Conservation (phyloP, 2,888 invertebrate genomes). For the Fragum sueziense region DNA sequence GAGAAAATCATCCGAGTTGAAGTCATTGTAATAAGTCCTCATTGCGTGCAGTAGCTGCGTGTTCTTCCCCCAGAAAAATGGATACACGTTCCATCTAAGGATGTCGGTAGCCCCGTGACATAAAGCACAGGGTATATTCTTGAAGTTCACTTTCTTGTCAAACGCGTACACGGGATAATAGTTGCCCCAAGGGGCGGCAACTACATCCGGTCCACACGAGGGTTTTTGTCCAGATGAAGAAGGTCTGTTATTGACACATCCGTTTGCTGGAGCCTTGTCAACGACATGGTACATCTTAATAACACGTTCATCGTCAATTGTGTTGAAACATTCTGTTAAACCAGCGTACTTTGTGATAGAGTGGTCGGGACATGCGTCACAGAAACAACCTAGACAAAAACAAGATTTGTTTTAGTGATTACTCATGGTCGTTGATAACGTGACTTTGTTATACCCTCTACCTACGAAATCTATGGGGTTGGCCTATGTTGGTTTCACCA, state of each 20-base stretch:
- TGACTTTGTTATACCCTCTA: no score
- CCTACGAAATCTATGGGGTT: no score
- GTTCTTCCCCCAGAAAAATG: background rate
- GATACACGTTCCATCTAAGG: background rate
- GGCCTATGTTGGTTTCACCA: no score
- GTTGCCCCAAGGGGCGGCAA: background rate
- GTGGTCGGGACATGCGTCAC: background rate
- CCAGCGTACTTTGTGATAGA: background rate
- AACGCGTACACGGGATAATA: background rate
- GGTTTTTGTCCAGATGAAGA: background rate
- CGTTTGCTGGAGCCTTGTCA: background rate
- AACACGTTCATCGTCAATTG: background rate
- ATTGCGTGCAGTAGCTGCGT: background rate
- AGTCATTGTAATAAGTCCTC: background rate
- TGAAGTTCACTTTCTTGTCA: background rate
- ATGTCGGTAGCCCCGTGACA: background rate
- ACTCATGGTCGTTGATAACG: no score
- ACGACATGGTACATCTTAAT: background rate
- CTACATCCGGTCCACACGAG: background rate
- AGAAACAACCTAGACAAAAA: background rate
- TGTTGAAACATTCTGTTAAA: background rate
- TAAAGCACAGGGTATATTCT: background rate
- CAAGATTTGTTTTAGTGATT: no score
- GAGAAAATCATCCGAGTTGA: background rate
- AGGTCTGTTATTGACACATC: background rate